Percentiles rank a stretch among this genome's conserved stretches.
phyloP scores from a whole-genome alignment of 2,797 vertebrate species.

The Hyperoplus immaculatus region DNA sequence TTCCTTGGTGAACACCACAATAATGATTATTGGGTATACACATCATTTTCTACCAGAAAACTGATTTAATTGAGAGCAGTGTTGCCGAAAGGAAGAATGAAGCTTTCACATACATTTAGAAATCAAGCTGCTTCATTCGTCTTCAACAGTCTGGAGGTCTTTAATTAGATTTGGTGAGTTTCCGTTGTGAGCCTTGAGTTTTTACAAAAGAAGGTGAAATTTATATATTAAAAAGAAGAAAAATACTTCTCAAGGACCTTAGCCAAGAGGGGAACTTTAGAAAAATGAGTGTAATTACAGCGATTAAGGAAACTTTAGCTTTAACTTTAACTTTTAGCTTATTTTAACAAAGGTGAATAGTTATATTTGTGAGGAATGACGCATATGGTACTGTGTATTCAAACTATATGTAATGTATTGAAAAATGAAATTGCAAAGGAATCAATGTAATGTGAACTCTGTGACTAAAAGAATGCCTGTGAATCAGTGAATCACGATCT shows the following conservation, averaged over 20 bases:
- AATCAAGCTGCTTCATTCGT: not conserved
- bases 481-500: too few species aligned
- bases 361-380: not conserved
- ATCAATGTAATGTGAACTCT: not conserved
- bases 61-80: not conserved
- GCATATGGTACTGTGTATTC: not conserved
- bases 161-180: constrained; percentile 16
- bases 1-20: constrained; percentile 3
- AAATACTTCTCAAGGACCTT: constrained; percentile 6
- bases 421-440: not conserved
- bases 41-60: not conserved
- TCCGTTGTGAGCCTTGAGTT: constrained; percentile 24
- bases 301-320: not conserved
- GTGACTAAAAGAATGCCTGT: not conserved
- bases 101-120: not conserved
- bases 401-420: not conserved
- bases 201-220: constrained; percentile 10
- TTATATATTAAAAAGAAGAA: constrained; percentile 9
- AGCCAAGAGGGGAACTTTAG: not conserved
- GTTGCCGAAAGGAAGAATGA: not conserved
- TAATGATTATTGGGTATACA: not conserved
- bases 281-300: constrained; percentile 6
- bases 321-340: too few species aligned
- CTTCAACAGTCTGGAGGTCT: constrained; percentile 1
- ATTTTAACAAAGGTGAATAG: not conserved